A percentile compares a stretch with the other conserved stretches of the same genome.
Evolutionary conservation across 2,888 invertebrate genomes (phyloP).

Genomic region (Apantesis nais): DNA sequence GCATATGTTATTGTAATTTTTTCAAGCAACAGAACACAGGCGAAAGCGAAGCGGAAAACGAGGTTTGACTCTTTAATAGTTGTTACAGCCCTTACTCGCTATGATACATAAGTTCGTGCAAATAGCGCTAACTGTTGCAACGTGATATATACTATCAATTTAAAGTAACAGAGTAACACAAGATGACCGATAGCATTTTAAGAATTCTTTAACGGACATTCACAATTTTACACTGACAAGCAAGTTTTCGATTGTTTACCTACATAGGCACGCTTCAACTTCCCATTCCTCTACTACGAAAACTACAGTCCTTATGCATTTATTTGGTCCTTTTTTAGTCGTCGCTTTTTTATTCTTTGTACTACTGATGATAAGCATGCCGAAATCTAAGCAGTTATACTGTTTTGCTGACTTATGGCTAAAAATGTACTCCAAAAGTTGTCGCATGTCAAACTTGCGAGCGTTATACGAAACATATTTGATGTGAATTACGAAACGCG

Average conservation of each 20-base stretch:
- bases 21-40: slow-evolving; percentile 25
- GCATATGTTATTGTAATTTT: slow-evolving; percentile 26
- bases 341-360: neutral
- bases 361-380: neutral
- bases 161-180: neutral
- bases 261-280: neutral
- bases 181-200: neutral
- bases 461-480: neutral
- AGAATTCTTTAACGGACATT: neutral
- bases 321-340: neutral
- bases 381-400: neutral
- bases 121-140: neutral
- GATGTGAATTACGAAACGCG: neutral
- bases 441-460: slow-evolving; percentile 2
- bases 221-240: slow-evolving; percentile 2
- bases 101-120: slow-evolving; percentile 9
- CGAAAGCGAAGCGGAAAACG: slow-evolving; percentile 22
- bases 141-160: neutral
- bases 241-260: slow-evolving; percentile 6
- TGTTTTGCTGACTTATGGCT: neutral
- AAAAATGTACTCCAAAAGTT: neutral
- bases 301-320: neutral
- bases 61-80: slow-evolving; percentile 26
- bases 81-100: slow-evolving; percentile 20
- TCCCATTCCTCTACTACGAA: neutral